phyloP scores from a whole-genome alignment of 2,113 vertebrate genomes.

The Psettodes erumei region DNA sequence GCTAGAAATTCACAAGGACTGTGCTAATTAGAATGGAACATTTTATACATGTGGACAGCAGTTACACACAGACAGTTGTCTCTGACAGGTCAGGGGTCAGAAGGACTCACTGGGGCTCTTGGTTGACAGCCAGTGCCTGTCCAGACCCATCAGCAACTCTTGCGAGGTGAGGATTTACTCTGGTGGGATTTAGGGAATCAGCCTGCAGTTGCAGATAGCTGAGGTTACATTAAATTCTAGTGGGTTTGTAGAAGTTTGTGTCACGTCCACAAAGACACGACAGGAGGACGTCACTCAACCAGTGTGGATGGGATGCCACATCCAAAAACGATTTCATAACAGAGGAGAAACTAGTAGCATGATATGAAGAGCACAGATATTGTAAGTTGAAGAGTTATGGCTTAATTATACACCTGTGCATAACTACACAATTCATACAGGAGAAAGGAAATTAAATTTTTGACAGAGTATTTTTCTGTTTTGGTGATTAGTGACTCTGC shows the following conservation, averaged over 20 bases:
- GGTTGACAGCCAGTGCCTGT: conserved; percentile 39
- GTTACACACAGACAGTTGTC: conserved; percentile 5
- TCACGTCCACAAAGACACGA: conserved; percentile 27
- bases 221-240: conserved; percentile 48
- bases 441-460: conserved; percentile 54
- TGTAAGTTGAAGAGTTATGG: conserved; percentile 37
- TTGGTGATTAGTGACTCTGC: conserved; percentile 59
- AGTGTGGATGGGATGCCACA: conserved; percentile 11
- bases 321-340: conserved; percentile 24
- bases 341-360: conserved; percentile 13
- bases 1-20: conserved; percentile 55
- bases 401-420: conserved; percentile 44
- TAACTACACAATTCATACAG: conserved; percentile 34
- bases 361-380: conserved; percentile 13
- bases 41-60: conserved; percentile 25
- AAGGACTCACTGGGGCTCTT: neutral
- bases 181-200: conserved; percentile 50
- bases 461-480: conserved; percentile 56
- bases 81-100: conserved; percentile 43
- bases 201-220: conserved; percentile 27
- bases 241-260: conserved; percentile 42
- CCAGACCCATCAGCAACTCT: conserved; percentile 33
- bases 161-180: conserved; percentile 45
- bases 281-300: conserved; percentile 3
- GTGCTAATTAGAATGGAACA: conserved; percentile 67